Evolutionary conservation across 2,888 invertebrate genomes (phyloP).

Genomic region (Hyles lineata): DNA sequence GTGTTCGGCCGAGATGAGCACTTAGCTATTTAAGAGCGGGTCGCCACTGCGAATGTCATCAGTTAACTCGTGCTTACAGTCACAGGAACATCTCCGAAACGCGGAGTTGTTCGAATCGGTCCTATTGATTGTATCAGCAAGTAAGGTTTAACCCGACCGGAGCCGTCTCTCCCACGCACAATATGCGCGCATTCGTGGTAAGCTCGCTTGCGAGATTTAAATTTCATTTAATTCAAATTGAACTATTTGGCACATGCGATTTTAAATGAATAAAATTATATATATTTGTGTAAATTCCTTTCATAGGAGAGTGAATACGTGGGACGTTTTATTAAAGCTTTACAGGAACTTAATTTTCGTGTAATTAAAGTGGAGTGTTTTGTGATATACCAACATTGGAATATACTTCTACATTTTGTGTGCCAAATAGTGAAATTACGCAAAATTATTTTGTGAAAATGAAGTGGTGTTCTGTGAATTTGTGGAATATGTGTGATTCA

Average conservation of each 20-base stretch:
- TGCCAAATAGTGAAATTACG: constrained; percentile 59
- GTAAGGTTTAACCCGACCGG: constrained; percentile 56
- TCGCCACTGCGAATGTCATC: constrained; percentile 81
- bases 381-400: constrained; percentile 49
- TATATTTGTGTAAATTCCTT: constrained; percentile 31
- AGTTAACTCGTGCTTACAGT: constrained; percentile 77
- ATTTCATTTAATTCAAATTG: constrained; percentile 41
- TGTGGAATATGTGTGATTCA: constrained; percentile 25
- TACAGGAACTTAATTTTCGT: constrained; percentile 45
- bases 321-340: constrained; percentile 43
- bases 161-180: constrained; percentile 62
- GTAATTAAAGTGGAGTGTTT: constrained; percentile 67
- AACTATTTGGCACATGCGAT: constrained; percentile 71
- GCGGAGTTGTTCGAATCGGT: constrained; percentile 63
- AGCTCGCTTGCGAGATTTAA: constrained; percentile 61
- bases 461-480: constrained; percentile 42
- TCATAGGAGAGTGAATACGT: constrained; percentile 41
- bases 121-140: constrained; percentile 45
- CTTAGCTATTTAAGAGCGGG: constrained; percentile 83
- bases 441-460: constrained; percentile 37
- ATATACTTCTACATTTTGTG: constrained; percentile 47
- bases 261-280: constrained; percentile 39
- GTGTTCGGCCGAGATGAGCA: constrained; percentile 82
- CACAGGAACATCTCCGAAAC: constrained; percentile 75
- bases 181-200: constrained; percentile 82